These are phyloP conservation scores for Chloroceryle inda DNA, from an alignment of 2,797 vertebrate genomes.

Conservation along the genomic window DNA sequence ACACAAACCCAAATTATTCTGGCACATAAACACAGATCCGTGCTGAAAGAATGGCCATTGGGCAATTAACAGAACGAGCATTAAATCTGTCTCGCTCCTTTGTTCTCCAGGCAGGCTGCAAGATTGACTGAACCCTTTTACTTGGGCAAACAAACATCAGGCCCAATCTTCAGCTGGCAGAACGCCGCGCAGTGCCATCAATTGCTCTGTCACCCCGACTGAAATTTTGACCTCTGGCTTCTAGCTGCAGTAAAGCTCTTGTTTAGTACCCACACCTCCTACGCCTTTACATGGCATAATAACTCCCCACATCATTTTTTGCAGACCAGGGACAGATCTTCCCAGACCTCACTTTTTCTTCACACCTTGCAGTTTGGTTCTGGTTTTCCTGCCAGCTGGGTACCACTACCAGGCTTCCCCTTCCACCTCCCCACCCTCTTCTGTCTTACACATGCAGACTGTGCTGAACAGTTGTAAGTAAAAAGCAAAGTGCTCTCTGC, in stretches of 20 bases:
- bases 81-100: neutral
- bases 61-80: constrained; percentile 29
- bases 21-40: constrained; percentile 26
- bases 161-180: neutral
- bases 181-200: neutral
- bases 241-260: neutral
- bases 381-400: neutral
- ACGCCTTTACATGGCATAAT: neutral
- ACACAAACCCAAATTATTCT: constrained; percentile 51
- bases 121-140: constrained; percentile 11
- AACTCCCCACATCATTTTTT: neutral
- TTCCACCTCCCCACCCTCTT: neutral
- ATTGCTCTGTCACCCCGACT: neutral
- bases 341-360: neutral
- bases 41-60: constrained; percentile 29
- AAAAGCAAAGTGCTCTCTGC: neutral
- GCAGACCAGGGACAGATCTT: neutral
- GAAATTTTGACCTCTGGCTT: neutral
- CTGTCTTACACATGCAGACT: fast-evolving
- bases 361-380: neutral
- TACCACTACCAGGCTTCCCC: neutral
- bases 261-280: neutral
- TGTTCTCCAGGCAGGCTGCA: constrained; percentile 19
- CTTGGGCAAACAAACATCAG: constrained; percentile 33
- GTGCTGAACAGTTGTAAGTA: neutral